Percentiles rank a stretch among this genome's conserved stretches.
Evolutionary conservation across 2,113 vertebrate species (phyloP).

Genomic region (Hepsetus odoe): DNA sequence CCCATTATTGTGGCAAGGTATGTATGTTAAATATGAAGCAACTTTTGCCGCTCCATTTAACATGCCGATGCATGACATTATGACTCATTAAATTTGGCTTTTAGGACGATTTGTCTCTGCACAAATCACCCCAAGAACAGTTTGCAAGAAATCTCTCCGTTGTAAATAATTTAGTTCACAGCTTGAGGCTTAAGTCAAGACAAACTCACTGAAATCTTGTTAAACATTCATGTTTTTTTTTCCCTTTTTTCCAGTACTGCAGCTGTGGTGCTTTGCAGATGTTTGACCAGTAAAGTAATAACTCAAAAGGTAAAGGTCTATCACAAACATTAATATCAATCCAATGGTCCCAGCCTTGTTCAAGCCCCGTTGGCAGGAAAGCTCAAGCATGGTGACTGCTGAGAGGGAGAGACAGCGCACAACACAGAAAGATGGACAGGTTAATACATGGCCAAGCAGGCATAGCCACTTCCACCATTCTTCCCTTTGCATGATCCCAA

Average conservation of each 20-base stretch:
- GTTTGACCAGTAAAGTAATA: slow-evolving; percentile 68
- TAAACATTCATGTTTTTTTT: slow-evolving; percentile 74
- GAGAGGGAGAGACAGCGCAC: neutral
- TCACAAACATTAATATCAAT: slow-evolving; percentile 71
- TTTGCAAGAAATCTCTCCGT: slow-evolving; percentile 57
- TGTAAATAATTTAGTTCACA: slow-evolving; percentile 71
- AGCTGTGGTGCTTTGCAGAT: slow-evolving; percentile 56
- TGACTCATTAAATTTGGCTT: slow-evolving; percentile 33
- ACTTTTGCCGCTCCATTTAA: neutral
- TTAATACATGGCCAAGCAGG: slow-evolving; percentile 19
- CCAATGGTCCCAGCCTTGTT: slow-evolving; percentile 57
- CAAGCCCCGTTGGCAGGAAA: slow-evolving; percentile 45
- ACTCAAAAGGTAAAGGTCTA: slow-evolving; percentile 69
- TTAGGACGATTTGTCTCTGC: slow-evolving; percentile 36
- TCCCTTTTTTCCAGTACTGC: neutral
- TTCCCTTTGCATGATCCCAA: slow-evolving; percentile 52
- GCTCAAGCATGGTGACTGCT: slow-evolving; percentile 8
- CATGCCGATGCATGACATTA: slow-evolving; percentile 5
- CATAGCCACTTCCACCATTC: neutral
- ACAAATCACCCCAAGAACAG: slow-evolving; percentile 63
- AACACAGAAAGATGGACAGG: slow-evolving; percentile 10
- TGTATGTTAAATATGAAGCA: slow-evolving; percentile 11
- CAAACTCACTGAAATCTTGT: slow-evolving; percentile 66
- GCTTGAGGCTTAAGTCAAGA: slow-evolving; percentile 67
- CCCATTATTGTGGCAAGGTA: neutral